phyloP scores from a whole-genome alignment of 2,113 vertebrate species.

The Orthochromis indermauri region DNA sequence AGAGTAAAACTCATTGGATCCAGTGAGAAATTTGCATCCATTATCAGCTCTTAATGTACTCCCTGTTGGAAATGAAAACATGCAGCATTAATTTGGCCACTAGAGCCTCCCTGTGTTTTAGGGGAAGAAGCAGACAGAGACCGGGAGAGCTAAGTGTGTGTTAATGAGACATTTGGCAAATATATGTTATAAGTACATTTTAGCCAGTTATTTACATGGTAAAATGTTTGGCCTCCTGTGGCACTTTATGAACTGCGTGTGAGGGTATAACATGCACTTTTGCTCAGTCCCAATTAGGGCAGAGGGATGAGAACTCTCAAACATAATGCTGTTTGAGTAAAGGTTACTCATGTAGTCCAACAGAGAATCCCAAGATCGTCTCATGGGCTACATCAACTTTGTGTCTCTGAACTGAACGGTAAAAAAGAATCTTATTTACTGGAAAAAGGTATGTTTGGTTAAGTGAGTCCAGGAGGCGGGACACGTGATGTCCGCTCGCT shows the following conservation, averaged over 20 bases:
- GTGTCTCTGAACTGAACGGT: neutral
- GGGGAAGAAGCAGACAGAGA: neutral
- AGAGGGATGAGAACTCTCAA: neutral
- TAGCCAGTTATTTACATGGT: constrained; percentile 20
- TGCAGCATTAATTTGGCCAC: constrained; percentile 71
- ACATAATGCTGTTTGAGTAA: neutral
- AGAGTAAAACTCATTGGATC: constrained; percentile 41
- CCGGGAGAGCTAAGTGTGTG: constrained; percentile 4
- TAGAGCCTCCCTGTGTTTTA: constrained; percentile 42
- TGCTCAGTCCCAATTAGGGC: neutral
- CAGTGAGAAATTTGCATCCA: constrained; percentile 65
- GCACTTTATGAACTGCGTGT: neutral
- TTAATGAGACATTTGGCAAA: constrained; percentile 48
- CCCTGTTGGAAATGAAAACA: constrained; percentile 64
- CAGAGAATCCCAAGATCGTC: neutral
- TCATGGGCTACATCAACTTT: neutral
- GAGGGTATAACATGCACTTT: neutral
- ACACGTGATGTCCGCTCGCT: neutral
- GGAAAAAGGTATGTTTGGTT: neutral
- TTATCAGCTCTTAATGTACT: constrained; percentile 69
- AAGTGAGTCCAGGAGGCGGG: neutral
- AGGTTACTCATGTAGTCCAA: too few relatives aligned
- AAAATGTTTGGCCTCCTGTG: constrained; percentile 36
- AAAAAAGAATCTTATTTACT: neutral
- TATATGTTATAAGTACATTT: constrained; percentile 8